phyloP scores from a whole-genome alignment of 2,797 vertebrate genomes.

The Garrulus glandarius region DNA sequence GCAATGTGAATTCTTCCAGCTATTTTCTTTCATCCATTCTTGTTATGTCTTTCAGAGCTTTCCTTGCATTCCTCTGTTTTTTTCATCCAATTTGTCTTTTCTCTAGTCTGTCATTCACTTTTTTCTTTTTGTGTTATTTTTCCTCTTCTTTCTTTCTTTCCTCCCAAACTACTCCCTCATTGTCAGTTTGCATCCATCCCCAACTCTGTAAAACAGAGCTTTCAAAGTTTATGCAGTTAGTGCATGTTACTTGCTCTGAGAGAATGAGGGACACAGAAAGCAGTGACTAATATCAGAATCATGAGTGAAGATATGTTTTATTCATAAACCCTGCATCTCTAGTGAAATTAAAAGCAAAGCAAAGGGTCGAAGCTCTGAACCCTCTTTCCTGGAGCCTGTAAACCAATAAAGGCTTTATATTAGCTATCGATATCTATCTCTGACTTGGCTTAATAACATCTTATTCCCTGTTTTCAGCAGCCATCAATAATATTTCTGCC shows the following conservation, averaged over 20 bases:
- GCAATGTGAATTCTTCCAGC: background rate
- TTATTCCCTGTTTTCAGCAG: constrained; percentile 85
- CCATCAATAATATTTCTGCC: constrained; percentile 86
- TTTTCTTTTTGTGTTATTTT: background rate
- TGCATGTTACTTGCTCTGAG: constrained; percentile 53
- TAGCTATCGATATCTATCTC: constrained; percentile 87
- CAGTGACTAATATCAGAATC: constrained; percentile 79
- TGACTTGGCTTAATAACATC: constrained; percentile 85
- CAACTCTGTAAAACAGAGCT: constrained; percentile 18
- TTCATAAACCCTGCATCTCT: constrained; percentile 81
- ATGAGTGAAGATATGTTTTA: constrained; percentile 80
- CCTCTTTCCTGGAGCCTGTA: constrained; percentile 81
- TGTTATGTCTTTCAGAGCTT: background rate
- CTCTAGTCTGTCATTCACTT: background rate
- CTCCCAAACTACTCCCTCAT: background rate
- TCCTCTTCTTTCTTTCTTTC: background rate
- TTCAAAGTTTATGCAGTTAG: constrained; percentile 38
- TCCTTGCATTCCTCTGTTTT: background rate
- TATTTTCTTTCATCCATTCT: background rate
- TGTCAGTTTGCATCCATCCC: background rate
- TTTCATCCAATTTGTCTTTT: background rate
- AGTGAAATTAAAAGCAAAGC: constrained; percentile 86
- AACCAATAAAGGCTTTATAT: constrained; percentile 87
- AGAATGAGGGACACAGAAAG: constrained; percentile 67
- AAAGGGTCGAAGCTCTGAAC: constrained; percentile 79